These are phyloP conservation scores for Galerucella pusilla DNA, from an alignment of 2,888 invertebrate species.

Conservation along the genomic window DNA sequence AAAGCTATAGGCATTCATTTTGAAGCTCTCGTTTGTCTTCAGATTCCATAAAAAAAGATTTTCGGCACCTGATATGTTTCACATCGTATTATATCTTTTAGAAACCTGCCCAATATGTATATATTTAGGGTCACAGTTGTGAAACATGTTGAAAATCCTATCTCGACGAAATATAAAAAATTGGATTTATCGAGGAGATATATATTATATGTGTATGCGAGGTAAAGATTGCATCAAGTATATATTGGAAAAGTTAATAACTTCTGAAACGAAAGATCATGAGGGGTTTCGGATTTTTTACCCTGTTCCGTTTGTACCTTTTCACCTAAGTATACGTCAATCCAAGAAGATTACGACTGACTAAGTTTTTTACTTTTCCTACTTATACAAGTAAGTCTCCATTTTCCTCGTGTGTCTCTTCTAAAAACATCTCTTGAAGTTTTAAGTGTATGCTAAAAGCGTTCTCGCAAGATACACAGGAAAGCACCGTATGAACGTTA, in stretches of 20 bases:
- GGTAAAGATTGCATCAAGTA: constrained; percentile 31
- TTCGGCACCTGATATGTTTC: constrained; percentile 8
- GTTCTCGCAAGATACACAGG: constrained; percentile 3
- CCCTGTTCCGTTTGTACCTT: constrained; percentile 29
- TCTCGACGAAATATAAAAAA: constrained; percentile 30
- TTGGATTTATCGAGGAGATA: constrained; percentile 30
- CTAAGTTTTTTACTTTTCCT: constrained; percentile 29
- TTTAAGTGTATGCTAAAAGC: constrained; percentile 31
- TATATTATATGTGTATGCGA: constrained; percentile 4
- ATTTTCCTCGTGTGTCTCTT: neutral
- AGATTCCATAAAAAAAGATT: constrained; percentile 4
- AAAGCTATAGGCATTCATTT: constrained; percentile 8
- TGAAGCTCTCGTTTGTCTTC: constrained; percentile 8
- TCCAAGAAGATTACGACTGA: constrained; percentile 28
- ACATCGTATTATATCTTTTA: constrained; percentile 6
- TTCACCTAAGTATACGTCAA: constrained; percentile 31
- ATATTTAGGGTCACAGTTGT: constrained; percentile 29
- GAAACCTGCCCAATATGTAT: constrained; percentile 25
- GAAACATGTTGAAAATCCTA: constrained; percentile 25
- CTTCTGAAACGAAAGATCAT: constrained; percentile 34
- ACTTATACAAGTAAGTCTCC: constrained; percentile 12
- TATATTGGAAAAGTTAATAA: constrained; percentile 36
- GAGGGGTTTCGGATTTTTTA: constrained; percentile 26
- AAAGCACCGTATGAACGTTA: neutral
- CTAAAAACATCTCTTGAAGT: constrained; percentile 17